These are phyloP conservation scores for Podabrus alpinus DNA, from an alignment of 2,888 invertebrate species.

Conservation along the genomic window DNA sequence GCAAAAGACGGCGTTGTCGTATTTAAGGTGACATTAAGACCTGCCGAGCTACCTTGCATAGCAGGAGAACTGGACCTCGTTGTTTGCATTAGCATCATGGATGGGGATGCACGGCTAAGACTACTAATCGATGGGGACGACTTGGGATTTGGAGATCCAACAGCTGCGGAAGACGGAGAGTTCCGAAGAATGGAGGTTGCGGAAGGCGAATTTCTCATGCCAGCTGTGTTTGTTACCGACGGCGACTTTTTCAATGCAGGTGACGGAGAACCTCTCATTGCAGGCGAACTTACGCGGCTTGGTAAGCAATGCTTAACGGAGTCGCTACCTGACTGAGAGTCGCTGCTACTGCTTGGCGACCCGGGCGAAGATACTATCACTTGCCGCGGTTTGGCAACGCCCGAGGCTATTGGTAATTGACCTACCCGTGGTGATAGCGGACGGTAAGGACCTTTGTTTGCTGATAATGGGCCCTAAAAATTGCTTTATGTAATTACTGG, in stretches of 20 bases:
- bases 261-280: conserved; percentile 56
- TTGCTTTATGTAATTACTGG: not conserved
- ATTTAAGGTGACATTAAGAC: conserved; percentile 65
- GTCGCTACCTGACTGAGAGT: conserved; percentile 79
- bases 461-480: conserved; percentile 70
- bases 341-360: conserved; percentile 86
- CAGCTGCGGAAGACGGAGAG: conserved; percentile 47
- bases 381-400: conserved; percentile 54
- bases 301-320: conserved; percentile 67
- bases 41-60: conserved; percentile 63
- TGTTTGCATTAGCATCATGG: conserved; percentile 40
- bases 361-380: conserved; percentile 77
- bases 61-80: conserved; percentile 52
- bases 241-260: conserved; percentile 38
- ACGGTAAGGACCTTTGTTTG: conserved; percentile 73
- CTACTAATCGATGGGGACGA: conserved; percentile 50
- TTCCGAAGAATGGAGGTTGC: conserved; percentile 50
- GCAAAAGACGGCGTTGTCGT: conserved; percentile 52
- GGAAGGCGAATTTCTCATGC: conserved; percentile 48
- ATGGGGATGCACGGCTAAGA: conserved; percentile 56
- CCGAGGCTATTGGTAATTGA: conserved; percentile 56
- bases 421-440: conserved; percentile 71
- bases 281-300: conserved; percentile 53
- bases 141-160: conserved; percentile 52
- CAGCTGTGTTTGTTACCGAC: conserved; percentile 38